These are phyloP conservation scores for Lerema accius DNA, from an alignment of 1,140 invertebrate genomes.

Conservation along the genomic window DNA sequence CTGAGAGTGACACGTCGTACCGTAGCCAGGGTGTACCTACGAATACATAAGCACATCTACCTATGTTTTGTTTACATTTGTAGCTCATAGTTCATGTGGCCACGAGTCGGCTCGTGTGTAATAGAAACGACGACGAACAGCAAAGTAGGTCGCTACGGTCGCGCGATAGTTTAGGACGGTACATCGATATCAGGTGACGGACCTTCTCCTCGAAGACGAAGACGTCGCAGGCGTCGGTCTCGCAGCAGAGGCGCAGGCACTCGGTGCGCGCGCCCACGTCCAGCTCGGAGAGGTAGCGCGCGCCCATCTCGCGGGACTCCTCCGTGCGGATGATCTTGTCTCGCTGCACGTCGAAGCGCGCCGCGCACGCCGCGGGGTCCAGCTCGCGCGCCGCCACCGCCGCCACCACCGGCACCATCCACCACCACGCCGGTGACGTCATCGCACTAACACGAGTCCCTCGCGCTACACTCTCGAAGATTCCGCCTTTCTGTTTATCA, in stretches of 20 bases:
- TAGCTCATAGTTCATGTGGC: no score
- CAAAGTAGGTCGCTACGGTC: no score
- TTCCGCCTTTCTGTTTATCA: neutral
- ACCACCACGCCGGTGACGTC: conserved; percentile 48
- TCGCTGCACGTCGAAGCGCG: conserved; percentile 92
- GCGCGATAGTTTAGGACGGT: no score
- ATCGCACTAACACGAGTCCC: no score
- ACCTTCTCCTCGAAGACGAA: conserved; percentile 97
- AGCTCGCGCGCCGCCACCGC: conserved; percentile 64
- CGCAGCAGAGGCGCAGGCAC: conserved; percentile 93
- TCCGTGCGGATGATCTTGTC: conserved; percentile 96
- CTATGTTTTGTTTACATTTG: no score
- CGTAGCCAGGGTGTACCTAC: no score
- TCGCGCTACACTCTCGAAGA: neutral
- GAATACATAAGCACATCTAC: no score
- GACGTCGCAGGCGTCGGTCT: conserved; percentile 93
- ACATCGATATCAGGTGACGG: no score
- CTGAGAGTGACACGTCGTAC: no score
- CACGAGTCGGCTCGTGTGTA: no score
- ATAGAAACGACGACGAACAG: no score
- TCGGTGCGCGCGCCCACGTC: conserved; percentile 91
- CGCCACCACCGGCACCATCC: conserved; percentile 42
- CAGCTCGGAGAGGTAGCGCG: conserved; percentile 93
- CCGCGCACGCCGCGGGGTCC: conserved; percentile 78
- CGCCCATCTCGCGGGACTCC: conserved; percentile 93